phyloP scores from a whole-genome alignment of 2,113 vertebrate species.

The Holacanthus passer region DNA sequence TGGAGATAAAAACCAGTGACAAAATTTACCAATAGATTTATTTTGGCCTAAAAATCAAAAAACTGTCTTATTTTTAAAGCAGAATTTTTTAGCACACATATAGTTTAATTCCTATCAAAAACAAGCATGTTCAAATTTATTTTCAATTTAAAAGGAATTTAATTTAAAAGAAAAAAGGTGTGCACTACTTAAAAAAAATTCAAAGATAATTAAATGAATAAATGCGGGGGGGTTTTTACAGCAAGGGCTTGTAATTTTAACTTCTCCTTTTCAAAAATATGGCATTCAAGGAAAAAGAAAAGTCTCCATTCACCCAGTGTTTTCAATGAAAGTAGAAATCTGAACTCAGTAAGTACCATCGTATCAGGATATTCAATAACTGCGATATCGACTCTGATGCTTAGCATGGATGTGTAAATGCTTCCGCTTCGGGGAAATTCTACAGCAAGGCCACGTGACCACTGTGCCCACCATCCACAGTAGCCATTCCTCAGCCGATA shows the following conservation, averaged over 20 bases:
- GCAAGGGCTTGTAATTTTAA: background rate
- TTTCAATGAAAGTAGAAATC: conserved; percentile 20
- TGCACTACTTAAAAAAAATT: background rate
- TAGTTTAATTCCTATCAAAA: background rate
- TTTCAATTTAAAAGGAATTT: conserved; percentile 8
- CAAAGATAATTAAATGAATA: background rate
- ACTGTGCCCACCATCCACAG: conserved; percentile 70
- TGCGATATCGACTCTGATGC: conserved; percentile 55
- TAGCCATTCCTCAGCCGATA: conserved; percentile 81
- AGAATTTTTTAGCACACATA: background rate
- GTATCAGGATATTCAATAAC: conserved; percentile 39
- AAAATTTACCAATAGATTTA: background rate
- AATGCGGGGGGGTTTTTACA: conserved; percentile 10
- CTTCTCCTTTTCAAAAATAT: background rate
- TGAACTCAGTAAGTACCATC: conserved; percentile 4
- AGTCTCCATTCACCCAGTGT: background rate
- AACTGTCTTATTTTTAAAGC: background rate
- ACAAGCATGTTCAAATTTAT: background rate
- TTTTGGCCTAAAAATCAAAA: background rate
- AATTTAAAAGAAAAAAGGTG: background rate
- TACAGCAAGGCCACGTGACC: conserved; percentile 80
- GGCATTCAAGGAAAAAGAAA: background rate
- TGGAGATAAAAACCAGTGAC: background rate
- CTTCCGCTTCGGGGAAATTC: conserved; percentile 70
- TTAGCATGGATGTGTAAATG: conserved; percentile 59